phyloP scores from a whole-genome alignment of 2,113 vertebrate genomes.

The Dinomys branickii region DNA sequence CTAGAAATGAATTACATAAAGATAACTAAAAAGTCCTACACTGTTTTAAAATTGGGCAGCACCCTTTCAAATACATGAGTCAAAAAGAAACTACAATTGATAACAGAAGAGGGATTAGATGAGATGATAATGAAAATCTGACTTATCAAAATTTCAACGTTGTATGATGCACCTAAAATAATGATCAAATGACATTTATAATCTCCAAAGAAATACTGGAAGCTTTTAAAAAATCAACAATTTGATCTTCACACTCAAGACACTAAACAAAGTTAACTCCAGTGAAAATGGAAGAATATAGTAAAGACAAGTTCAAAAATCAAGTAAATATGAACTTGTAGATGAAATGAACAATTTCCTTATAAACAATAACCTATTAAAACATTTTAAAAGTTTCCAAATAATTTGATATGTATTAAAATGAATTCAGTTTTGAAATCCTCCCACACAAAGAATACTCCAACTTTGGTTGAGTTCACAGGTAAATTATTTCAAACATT shows the following conservation, averaged over 20 bases:
- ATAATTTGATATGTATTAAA: background rate
- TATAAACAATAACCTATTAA: background rate
- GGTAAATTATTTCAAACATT: constrained; percentile 15
- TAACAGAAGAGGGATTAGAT: background rate
- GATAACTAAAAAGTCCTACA: background rate
- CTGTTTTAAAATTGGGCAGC: background rate
- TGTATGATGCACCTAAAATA: background rate
- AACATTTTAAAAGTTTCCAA: background rate
- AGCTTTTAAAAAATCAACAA: background rate
- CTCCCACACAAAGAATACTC: background rate
- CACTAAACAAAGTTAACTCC: background rate
- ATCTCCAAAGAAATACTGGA: background rate
- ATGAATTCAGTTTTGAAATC: background rate
- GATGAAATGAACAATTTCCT: constrained; percentile 12
- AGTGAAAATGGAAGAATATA: background rate
- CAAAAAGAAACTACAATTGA: background rate
- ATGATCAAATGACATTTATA: background rate
- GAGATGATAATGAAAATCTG: background rate
- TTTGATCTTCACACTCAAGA: constrained; percentile 2
- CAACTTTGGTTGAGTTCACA: background rate
- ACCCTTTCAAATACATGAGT: background rate
- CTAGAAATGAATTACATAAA: background rate
- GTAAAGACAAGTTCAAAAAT: constrained; percentile 17
- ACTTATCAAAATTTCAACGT: background rate
- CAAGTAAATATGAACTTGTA: background rate